Evolutionary conservation across 2,888 invertebrate species (phyloP).

Genomic region (Chymomyza fuscimana): DNA sequence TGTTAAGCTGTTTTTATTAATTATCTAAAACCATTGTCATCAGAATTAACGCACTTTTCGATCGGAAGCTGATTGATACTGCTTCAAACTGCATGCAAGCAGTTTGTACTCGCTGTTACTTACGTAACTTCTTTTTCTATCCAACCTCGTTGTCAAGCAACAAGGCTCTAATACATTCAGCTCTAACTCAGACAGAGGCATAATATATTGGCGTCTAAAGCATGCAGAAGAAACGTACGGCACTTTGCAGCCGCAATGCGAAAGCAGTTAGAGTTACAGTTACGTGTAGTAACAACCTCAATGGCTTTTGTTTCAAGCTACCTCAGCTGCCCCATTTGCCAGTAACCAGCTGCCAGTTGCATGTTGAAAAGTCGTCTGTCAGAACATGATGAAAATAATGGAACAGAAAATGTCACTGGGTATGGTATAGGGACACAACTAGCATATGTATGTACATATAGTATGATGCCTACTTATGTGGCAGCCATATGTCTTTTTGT

Average conservation of each 20-base stretch:
- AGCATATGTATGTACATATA: slow-evolving; percentile 13
- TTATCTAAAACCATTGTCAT: too few relatives aligned
- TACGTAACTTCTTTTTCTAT: too few relatives aligned
- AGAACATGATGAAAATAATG: slow-evolving; percentile 73
- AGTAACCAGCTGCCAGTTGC: slow-evolving; percentile 45
- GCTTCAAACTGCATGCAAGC: too few relatives aligned
- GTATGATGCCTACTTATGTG: neutral
- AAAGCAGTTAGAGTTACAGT: slow-evolving; percentile 46
- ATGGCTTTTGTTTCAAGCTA: neutral
- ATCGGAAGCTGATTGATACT: too few relatives aligned
- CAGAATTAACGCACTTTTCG: too few relatives aligned
- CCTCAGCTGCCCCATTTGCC: slow-evolving; percentile 20
- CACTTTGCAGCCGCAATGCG: slow-evolving; percentile 39
- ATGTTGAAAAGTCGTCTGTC: slow-evolving; percentile 73
- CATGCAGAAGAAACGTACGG: slow-evolving; percentile 31
- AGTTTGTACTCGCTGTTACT: too few relatives aligned
- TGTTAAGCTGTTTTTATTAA: too few relatives aligned
- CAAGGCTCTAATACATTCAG: neutral
- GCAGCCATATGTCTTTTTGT: slow-evolving; percentile 15
- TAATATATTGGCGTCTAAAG: slow-evolving; percentile 60
- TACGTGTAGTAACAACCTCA: slow-evolving; percentile 41
- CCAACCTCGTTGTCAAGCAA: neutral
- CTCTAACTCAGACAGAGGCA: slow-evolving; percentile 35
- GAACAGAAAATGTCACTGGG: slow-evolving; percentile 71
- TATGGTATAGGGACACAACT: slow-evolving; percentile 47